These are phyloP conservation scores for Prionailurus bengalensis DNA, from an alignment of 2,113 vertebrate genomes.

Conservation along the genomic window DNA sequence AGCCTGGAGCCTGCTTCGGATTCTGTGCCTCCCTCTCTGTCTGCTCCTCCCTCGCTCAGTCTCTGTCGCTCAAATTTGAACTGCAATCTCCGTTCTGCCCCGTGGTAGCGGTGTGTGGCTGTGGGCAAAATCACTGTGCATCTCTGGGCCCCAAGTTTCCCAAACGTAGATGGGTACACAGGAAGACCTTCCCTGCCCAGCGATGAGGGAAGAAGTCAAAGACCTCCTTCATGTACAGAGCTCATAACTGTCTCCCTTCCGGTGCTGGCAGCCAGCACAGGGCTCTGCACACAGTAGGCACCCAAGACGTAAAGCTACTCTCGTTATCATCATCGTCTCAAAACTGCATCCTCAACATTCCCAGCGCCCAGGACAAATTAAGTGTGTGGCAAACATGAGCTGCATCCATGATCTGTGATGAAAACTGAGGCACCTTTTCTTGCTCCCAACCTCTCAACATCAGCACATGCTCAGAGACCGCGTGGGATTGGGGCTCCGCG, in stretches of 20 bases:
- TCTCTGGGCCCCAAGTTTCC: background rate
- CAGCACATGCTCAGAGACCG: background rate
- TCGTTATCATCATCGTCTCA: background rate
- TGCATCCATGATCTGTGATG: background rate
- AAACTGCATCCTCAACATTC: background rate
- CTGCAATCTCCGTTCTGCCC: background rate
- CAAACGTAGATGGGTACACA: background rate
- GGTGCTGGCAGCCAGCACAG: background rate
- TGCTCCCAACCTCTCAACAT: background rate
- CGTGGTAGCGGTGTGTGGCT: background rate
- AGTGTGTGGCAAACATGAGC: background rate
- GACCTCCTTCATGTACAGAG: background rate
- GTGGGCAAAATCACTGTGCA: background rate
- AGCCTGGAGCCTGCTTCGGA: no score
- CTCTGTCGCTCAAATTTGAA: no score
- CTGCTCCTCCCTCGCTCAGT: no score
- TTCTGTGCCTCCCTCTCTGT: no score
- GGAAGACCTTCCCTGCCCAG: background rate
- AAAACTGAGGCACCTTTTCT: background rate
- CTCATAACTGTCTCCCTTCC: background rate
- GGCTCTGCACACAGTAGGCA: background rate
- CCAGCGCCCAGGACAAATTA: background rate
- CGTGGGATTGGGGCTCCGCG: background rate
- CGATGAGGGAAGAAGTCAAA: background rate
- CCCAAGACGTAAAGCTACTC: background rate